phyloP scores from a whole-genome alignment of 2,113 vertebrate species.

The Acanthisitta chloris region DNA sequence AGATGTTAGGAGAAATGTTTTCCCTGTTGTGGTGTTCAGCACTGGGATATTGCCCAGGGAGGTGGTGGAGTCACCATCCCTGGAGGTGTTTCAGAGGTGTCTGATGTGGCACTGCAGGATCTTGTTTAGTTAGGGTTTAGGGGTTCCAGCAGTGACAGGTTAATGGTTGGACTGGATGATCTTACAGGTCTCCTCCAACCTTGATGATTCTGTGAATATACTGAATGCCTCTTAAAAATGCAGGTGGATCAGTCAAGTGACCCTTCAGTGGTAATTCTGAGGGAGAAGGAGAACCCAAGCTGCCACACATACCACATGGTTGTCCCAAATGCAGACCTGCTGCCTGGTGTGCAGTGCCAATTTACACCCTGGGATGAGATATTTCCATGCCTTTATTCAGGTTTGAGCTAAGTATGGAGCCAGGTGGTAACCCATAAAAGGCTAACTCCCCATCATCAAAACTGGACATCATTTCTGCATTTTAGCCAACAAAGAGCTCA shows the following conservation, averaged over 20 bases:
- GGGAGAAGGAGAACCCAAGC: not conserved
- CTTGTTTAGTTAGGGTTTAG: no score
- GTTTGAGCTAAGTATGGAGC: not conserved
- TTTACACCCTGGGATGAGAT: not conserved
- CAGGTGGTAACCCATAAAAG: not conserved
- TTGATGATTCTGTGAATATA: no score
- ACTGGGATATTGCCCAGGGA: no score
- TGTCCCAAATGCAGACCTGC: not conserved
- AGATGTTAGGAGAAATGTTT: no score
- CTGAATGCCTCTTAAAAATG: not conserved
- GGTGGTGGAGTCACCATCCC: no score
- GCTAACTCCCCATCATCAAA: not conserved
- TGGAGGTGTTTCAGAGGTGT: no score
- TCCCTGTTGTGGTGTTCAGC: no score
- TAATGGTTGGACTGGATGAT: no score
- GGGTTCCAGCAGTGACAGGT: no score
- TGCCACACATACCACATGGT: rapidly evolving
- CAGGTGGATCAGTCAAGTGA: not conserved
- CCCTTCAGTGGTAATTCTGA: not conserved
- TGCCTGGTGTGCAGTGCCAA: not conserved
- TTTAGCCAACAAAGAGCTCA: not conserved
- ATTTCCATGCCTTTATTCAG: not conserved
- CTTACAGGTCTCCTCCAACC: no score
- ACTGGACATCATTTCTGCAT: not conserved
- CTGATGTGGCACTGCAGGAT: no score